Evolutionary conservation across 2,113 vertebrate genomes (phyloP), one percentile per base, ranked within the genome.

Genomic region (Gymnocephalus cernua): DNA sequence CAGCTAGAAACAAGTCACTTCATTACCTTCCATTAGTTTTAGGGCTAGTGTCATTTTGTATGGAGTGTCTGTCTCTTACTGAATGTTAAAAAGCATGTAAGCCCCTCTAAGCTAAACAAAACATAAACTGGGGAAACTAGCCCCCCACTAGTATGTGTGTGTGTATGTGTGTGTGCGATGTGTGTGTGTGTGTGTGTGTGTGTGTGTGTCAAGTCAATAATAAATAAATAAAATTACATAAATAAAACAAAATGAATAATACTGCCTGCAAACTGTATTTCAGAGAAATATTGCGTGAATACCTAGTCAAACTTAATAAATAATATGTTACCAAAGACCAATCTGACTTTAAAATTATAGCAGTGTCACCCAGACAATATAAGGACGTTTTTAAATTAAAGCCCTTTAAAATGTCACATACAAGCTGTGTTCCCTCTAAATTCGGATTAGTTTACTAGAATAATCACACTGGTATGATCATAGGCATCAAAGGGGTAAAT

Each of bases 21-120:
- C n/a, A 64, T 84, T 67, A 51, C 47, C 32, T 51, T 23, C 44
- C 35, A 50, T 56, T 50, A 66, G 9, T 38, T 74, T 48, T 38
- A 63, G 45, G 27, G 23, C 19, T 68, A 50, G 41, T 51, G 12
- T 54, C 47, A 62, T 80, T 70, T 66, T 70, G 9, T 47, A 66
- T 48, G 32, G 29, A 41, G 13, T 12, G 21, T 48, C 53, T 59
- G 57, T 44, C 50, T 61, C 18, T 44, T 71, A 64, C 1, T 45
- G 21, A 80, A 38, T 72, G 14, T 47, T 45, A 69, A 29, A 66
- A 69, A 41, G 18, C 44, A 11, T 58, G 76, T 69, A 80, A 25
- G 29, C 21, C n/a, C 9, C 64, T 68, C 27, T 44, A 21, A 72
- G 53, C 54, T 35, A 65, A 35, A 63, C 21, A 45, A 64, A 56